Evolutionary conservation across 2,888 invertebrate species (phyloP), one percentile per base, ranked within the genome.

Genomic region (Parasteatoda lunata): DNA sequence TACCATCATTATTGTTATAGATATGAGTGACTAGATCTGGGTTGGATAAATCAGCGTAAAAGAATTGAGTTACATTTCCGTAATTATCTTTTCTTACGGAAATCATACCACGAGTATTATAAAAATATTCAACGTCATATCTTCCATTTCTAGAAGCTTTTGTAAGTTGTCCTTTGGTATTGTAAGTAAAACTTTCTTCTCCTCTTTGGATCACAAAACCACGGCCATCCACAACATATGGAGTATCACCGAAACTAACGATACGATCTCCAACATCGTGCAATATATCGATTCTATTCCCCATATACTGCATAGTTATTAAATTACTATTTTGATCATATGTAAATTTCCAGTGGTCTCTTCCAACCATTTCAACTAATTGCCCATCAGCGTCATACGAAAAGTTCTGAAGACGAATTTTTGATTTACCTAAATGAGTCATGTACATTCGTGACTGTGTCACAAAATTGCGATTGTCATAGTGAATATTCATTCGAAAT

Each of bases 371-470:
- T 92, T 98, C 97, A 90, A 97, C 94, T 4, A 98, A 94, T 91
- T 98, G 97, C 0, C 98, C 97, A 91, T 98, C 98, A 69, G 96
- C 96, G 91, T 98, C 98, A 92, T 99, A 98, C 69, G 95, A 96
- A 87, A 98, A 95, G 90, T 96, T 95, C 91, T 97, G 96, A n/a
- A 89, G 51, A 4, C 89, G 84, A 7, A 89, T 79, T 82, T 90
- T 90, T 9, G 83, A 66, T 59, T 89, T 86, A 15, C 89, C 89
- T 52, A 89, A 75, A 69, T 89, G 89, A 6, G 89, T 79, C 83
- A 89, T 89, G 64, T 88, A 88, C 81, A 89, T 89, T 73, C 88
- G 88, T 5, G 89, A 89, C 65, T 89, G 90, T 13, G 89, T 88
- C 5, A 90, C 96, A 82, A 97, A 96, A 91, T 96, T 97, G 66